A percentile compares a stretch with the other conserved stretches of the same genome.
phyloP scores from a whole-genome alignment of 2,113 vertebrate genomes.

The Sylvia atricapilla region DNA sequence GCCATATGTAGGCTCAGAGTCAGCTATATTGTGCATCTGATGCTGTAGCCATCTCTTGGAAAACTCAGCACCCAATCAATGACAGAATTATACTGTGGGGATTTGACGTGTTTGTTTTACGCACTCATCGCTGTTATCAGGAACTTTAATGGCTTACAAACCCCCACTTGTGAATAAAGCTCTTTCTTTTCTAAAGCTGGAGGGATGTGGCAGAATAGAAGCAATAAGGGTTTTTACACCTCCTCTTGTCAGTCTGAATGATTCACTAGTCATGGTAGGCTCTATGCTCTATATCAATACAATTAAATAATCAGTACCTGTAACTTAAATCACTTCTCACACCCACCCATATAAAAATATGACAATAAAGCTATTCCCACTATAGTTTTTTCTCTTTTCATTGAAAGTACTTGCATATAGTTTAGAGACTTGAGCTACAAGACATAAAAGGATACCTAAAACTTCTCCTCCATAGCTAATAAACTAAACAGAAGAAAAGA shows the following conservation, averaged over 20 bases:
- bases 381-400: slow-evolving; percentile 63
- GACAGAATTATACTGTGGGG: slow-evolving; percentile 46
- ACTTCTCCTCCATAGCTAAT: slow-evolving; percentile 63
- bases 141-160: slow-evolving; percentile 46
- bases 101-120: slow-evolving; percentile 52
- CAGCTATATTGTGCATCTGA: slow-evolving; percentile 13
- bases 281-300: slow-evolving; percentile 75
- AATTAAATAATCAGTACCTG: slow-evolving; percentile 82
- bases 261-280: slow-evolving; percentile 72
- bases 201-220: slow-evolving; percentile 61
- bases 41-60: not conserved
- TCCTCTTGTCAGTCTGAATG: slow-evolving; percentile 77
- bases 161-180: slow-evolving; percentile 47
- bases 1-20: slow-evolving; percentile 16
- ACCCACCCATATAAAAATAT: slow-evolving; percentile 74
- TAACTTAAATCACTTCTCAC: slow-evolving; percentile 78
- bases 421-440: slow-evolving; percentile 68
- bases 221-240: slow-evolving; percentile 66
- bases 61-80: slow-evolving; percentile 44
- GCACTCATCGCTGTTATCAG: slow-evolving; percentile 51
- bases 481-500: slow-evolving; percentile 46
- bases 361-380: slow-evolving; percentile 77
- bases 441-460: slow-evolving; percentile 63
- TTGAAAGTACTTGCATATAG: slow-evolving; percentile 71
- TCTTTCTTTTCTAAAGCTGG: slow-evolving; percentile 58